Base-by-base conservation (phyloP, 2,113 vertebrate genomes). In the Cephalopholis sonnerati region DNA sequence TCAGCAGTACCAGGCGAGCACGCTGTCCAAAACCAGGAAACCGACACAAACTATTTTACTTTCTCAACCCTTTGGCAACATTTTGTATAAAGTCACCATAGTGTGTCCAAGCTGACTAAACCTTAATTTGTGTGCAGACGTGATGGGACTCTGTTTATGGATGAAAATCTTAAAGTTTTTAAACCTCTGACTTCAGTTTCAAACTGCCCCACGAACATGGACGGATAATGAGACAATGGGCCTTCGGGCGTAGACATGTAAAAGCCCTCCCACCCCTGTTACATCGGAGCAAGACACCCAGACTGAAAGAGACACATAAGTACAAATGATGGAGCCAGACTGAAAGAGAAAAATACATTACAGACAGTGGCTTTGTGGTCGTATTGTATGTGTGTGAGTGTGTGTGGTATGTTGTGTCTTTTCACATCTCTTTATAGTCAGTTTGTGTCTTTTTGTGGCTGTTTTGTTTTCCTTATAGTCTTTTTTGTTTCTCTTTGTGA, bases 101-200 rank as follows among this genome's bases (percentile, higher is more conserved):
- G 15, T 12, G 48, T 63, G 55, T 16, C 63, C 13, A 3, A 15
- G 3, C 36, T 71, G 51, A 44, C 25, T 64, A 16, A 65, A 57
- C 15, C 4, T 15, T 62, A 2, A 12, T 32, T 12, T 58, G 54
- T 44, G 44, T 71, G 50, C 18, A 16, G 32, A 58, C 4, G 5
- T 80, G 58, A 59, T 51, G 39, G 9, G 25, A 54, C 55, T 78
- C 24, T 63, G 3, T 83, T 39, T 55, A 27, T 18, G 51, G 51
- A 53, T 65, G 9, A 32, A 61, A 67, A 66, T 59, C 36, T 70
- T 20, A 74, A 27, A 59, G 61, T 55, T 77, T 39, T 46, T 29
- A 66, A 50, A 81, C 62, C 74, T 67, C 39, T 46, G 68, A 25
- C 63, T 77, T 48, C 48, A 41, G 68, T 63, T 72, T 63, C 12